Base-by-base conservation (phyloP, 2,888 invertebrate genomes). In the Epistrophe grossulariae region DNA sequence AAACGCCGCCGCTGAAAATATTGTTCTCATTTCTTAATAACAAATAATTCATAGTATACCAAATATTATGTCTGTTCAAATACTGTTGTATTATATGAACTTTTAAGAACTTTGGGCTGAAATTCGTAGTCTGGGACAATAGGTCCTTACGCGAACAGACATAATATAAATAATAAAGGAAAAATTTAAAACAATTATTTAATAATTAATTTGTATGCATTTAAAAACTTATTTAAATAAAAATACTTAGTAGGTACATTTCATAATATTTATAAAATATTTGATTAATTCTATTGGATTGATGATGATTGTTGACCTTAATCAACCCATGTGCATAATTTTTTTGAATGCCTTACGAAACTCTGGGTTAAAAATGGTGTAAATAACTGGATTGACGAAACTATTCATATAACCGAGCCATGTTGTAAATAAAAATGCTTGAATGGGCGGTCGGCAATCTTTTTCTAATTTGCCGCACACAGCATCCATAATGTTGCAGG, bases 381-480 rank as follows among this genome's bases (percentile, higher is more conserved):
- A 98, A 91, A 98, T 98, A 89, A 98, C 96, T 11, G 98, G 98
- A 93, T 98, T 98, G 84, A 97, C 96, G 92, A 97, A 97, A 90
- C 97, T 97, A 93, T 98, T 99, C 94, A 99, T 98, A 78, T 99
- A 99, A 70, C 99, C 99, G 80, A 99, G 94, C 99, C 99, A 99
- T 38, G 99, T 98, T 89, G 98, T 98, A 89, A 98, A 94, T 91
- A 99, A 97, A 93, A 99, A 99, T 68, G 96, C 97, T 28, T 97
- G 96, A 89, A 98, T 95, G 31, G 98, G 96, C 0, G 98, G 97
- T 88, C 96, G 96, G 92, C 97, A 97, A 88, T 95, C 94, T 89
- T 95, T 94, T 70, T 95, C 95, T 90, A 97, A 94, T 93, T 98
- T 98, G 90, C 97, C 97, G 94, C 99, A 99, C 92, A 99, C 96